A percentile compares a stretch with the other conserved stretches of the same genome.
phyloP scores from a whole-genome alignment of 1,140 invertebrate species.

The Monomorium pharaonis region DNA sequence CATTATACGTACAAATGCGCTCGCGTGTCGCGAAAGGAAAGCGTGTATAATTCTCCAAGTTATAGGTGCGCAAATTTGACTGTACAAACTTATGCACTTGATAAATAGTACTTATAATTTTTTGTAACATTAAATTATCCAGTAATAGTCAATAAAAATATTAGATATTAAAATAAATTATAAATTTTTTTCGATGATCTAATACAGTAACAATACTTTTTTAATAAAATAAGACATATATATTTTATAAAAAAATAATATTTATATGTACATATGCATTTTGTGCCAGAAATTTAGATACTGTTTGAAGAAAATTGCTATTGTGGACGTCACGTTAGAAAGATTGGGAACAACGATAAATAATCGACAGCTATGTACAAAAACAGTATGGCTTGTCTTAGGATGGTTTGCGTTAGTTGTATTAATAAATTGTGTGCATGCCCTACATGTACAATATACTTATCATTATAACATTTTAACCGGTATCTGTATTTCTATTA shows the following conservation, averaged over 20 bases:
- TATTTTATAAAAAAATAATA: background rate
- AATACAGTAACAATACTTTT: background rate
- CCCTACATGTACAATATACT: background rate
- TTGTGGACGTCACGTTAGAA: constrained; percentile 19
- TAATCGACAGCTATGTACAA: background rate
- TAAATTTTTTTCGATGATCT: background rate
- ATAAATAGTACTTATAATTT: background rate
- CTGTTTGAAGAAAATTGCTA: constrained; percentile 7
- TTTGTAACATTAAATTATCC: background rate
- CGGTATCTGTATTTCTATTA: background rate
- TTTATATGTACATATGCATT: background rate
- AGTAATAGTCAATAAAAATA: background rate
- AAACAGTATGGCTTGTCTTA: background rate
- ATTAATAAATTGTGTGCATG: background rate
- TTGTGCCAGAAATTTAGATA: constrained; percentile 7
- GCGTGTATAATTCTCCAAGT: too few relatives aligned
- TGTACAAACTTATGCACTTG: background rate
- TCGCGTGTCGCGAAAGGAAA: too few relatives aligned
- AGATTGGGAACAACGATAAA: background rate
- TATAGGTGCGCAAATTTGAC: too few relatives aligned
- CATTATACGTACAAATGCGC: too few relatives aligned
- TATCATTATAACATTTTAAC: background rate
- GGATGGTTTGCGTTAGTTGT: background rate
- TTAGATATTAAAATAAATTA: background rate
- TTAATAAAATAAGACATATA: background rate